Conservation (phyloP, 2,888 invertebrate genomes). For the Timandra comae region DNA sequence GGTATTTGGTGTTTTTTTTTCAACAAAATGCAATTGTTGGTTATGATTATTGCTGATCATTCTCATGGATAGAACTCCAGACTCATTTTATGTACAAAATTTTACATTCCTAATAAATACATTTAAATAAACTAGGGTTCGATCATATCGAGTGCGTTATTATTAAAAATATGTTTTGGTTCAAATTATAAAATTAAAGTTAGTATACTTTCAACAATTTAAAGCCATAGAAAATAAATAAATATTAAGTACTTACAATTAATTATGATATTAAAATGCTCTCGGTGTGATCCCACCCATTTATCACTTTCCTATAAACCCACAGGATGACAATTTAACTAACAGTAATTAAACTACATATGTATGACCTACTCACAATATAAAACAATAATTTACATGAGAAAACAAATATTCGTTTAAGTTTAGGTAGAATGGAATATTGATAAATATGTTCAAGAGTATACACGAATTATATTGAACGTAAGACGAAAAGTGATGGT, state of each 20-base stretch:
- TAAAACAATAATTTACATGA: too few species aligned
- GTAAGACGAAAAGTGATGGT: conserved; percentile 1
- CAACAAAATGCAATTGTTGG: too few species aligned
- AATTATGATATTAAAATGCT: conserved; percentile 8
- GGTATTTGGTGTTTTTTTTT: conserved; percentile 31
- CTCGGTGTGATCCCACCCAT: conserved; percentile 34
- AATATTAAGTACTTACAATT: background rate
- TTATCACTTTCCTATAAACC: too few species aligned
- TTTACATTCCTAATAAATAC: conserved; percentile 15
- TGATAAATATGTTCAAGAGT: too few species aligned
- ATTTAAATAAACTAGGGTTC: conserved; percentile 18
- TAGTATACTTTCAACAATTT: too few species aligned
- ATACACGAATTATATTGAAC: too few species aligned
- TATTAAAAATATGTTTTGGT: conserved; percentile 1
- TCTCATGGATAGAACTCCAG: conserved; percentile 27
- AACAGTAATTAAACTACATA: too few species aligned
- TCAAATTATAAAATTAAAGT: conserved; percentile 2
- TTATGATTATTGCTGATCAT: conserved; percentile 30
- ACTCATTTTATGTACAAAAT: conserved; percentile 24
- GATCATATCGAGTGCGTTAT: conserved; percentile 30
- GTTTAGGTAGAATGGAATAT: too few species aligned
- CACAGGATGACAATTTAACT: too few species aligned
- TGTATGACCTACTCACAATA: background rate
- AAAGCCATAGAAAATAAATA: too few species aligned
- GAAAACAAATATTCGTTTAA: too few species aligned